phyloP scores from a whole-genome alignment of 2,113 vertebrate species.

The Pygathrix nemaeus region DNA sequence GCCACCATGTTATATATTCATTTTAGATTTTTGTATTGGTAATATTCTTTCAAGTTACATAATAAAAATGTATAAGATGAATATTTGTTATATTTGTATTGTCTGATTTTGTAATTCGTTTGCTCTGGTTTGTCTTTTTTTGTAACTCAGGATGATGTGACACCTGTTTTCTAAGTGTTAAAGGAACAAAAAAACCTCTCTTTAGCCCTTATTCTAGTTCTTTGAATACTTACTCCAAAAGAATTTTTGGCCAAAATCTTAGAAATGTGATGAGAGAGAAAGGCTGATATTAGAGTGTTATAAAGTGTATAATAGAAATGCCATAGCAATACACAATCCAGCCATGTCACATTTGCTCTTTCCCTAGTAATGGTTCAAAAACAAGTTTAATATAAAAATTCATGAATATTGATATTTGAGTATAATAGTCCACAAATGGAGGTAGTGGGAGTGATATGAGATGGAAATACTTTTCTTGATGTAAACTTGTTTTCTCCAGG shows the following conservation, averaged over 20 bases:
- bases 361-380: not conserved
- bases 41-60: not conserved
- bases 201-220: not conserved
- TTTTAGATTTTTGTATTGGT: conserved; percentile 28
- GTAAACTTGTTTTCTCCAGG: conserved; percentile 21
- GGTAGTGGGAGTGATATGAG: not conserved
- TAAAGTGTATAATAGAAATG: conserved; percentile 7
- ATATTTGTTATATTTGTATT: conserved; percentile 3
- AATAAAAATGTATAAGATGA: conserved; percentile 15
- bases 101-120: conserved; percentile 27
- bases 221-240: conserved; percentile 27
- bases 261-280: conserved; percentile 31
- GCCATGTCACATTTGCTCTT: not conserved
- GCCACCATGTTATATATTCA: not conserved
- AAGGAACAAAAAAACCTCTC: not conserved
- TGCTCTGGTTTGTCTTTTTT: conserved; percentile 1
- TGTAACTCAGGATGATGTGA: not conserved
- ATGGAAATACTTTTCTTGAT: conserved; percentile 41
- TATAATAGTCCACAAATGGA: not conserved
- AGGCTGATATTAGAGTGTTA: not conserved
- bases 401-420: conserved; percentile 6
- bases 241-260: conserved; percentile 40
- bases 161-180: not conserved
- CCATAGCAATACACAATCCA: not conserved
- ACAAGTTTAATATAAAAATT: conserved; percentile 35